Percentiles rank a stretch among this genome's conserved stretches.
These are phyloP conservation scores for Anguilla megastoma DNA, from an alignment of 2,797 vertebrate genomes.

Conservation along the genomic window DNA sequence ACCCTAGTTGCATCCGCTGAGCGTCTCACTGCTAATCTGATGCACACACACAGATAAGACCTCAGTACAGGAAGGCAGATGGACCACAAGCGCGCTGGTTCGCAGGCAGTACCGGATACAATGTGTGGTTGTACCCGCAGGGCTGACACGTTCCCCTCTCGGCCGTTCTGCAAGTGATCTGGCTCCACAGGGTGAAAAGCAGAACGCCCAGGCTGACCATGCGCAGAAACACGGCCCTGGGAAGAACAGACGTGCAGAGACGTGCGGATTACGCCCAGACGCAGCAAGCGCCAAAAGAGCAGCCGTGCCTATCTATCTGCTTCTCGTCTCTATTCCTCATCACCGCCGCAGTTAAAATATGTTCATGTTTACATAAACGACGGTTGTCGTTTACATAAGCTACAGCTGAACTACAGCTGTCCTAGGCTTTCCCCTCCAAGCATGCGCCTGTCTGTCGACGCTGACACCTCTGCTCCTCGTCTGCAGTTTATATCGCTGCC, in stretches of 20 bases:
- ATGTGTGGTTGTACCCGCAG: constrained; percentile 72
- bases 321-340: not conserved
- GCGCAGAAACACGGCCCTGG: constrained; percentile 80
- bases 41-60: not conserved
- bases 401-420: not conserved
- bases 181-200: constrained; percentile 76
- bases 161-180: constrained; percentile 75
- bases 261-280: not conserved
- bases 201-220: constrained; percentile 77
- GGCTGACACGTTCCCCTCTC: not conserved
- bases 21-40: not conserved
- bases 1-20: not conserved
- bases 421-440: not conserved
- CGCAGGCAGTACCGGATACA: constrained; percentile 68
- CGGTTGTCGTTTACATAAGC: not conserved
- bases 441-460: no score
- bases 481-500: not conserved
- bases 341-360: not conserved
- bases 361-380: not conserved
- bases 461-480: not conserved
- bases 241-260: not conserved
- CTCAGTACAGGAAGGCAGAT: not conserved
- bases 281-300: not conserved
- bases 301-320: not conserved
- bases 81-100: not conserved